Percentiles rank a stretch among this genome's conserved stretches.
These are phyloP conservation scores for Pseudochromis fuscus DNA, from an alignment of 2,797 vertebrate species.

Conservation along the genomic window DNA sequence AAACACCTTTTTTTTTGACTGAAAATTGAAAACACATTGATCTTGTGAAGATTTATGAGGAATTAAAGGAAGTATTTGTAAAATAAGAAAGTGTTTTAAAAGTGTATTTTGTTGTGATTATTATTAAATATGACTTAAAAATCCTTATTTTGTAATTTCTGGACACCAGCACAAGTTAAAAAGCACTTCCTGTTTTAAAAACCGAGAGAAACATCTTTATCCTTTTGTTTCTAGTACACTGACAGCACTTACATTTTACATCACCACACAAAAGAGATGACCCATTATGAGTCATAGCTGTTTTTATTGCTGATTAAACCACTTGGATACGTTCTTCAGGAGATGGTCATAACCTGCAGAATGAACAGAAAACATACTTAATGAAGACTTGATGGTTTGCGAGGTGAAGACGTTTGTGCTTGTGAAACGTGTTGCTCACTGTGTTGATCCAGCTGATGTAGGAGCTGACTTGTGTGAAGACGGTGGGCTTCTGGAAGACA, in stretches of 20 bases:
- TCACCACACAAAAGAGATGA: background rate
- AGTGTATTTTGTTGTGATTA: background rate
- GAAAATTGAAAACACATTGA: conserved; percentile 41
- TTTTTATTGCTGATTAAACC: conserved; percentile 15
- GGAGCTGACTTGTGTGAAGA: conserved; percentile 87
- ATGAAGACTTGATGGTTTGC: conserved; percentile 56
- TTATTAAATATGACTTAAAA: too few species aligned
- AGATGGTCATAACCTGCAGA: conserved; percentile 67
- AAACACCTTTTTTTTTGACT: conserved; percentile 29
- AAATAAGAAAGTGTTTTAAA: conserved; percentile 11
- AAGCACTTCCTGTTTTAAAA: conserved; percentile 1
- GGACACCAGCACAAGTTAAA: too few species aligned
- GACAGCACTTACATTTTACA: background rate
- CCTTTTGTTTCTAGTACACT: background rate
- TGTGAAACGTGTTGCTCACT: conserved; percentile 71
- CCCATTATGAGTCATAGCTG: background rate
- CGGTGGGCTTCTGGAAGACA: conserved; percentile 83
- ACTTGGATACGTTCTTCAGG: conserved; percentile 53
- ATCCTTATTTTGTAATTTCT: background rate
- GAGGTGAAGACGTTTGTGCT: conserved; percentile 23
- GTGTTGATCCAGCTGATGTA: conserved; percentile 86
- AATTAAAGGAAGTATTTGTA: conserved; percentile 73
- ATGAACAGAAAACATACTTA: conserved; percentile 39
- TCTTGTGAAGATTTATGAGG: conserved; percentile 66
- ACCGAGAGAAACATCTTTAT: conserved; percentile 1